Base-by-base conservation (phyloP, 2,797 vertebrate species). In the Poecilia gillii region DNA sequence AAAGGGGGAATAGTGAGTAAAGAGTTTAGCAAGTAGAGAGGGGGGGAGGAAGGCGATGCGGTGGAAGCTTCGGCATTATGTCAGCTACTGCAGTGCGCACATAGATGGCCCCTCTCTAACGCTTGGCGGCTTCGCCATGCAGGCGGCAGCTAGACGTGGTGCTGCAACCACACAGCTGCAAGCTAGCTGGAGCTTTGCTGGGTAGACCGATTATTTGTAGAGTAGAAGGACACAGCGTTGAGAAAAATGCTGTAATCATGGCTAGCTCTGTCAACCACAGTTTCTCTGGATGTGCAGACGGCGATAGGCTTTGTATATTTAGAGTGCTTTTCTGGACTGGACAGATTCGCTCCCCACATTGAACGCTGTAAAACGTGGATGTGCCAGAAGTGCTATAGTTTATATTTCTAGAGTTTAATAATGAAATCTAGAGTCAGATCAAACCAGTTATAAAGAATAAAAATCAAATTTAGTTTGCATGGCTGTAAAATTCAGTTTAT, bases 41-140 rank as follows among this genome's bases (percentile, higher is more conserved):
- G 45, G 59, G 25, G 74, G 78, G 85, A 76, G 72, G 71, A 47
- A 47, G 73, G 71, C 72, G 73, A 90, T 90, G 90, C 91, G 87
- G 90, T 91, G 91, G 78, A 84, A 87, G 85, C 83, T 79, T 76
- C 36, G 43, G 87, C 82, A 83, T 85, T 88, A 83, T 39, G 84
- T 87, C 84, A 92, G 89, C 88, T 87, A 90, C 92, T 86, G 90
- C 89, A 86, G 80, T n/a, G 43, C 85, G 85, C 93, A 91, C 92
- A 94, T 73, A 79, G 41, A 87, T 86, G 86, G 82, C 85, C 88
- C 87, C 81, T 79, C 70, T 31, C 16, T 31, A 31, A 36, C 79
- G 76, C 84, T 84, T 76, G 72, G 87, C 68, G 68, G 70, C 85
- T 75, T 76, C 75, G 71, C 81, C 74, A 12, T 77, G 78, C 82